These are phyloP conservation scores for Cheiracanthium punctorium DNA, from an alignment of 2,888 invertebrate genomes.

Conservation along the genomic window DNA sequence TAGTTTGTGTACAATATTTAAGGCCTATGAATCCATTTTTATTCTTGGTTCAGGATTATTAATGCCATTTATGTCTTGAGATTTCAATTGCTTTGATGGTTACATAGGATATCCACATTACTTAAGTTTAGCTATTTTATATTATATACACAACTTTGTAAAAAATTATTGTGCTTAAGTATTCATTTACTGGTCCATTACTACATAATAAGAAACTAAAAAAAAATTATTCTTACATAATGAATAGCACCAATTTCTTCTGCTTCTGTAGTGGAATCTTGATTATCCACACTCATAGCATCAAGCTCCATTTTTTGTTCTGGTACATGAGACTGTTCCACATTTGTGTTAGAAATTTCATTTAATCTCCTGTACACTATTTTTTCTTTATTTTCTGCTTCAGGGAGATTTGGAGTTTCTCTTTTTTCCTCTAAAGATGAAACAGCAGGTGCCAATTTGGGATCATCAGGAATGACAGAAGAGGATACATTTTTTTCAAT, in stretches of 20 bases:
- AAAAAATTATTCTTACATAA: conserved; percentile 30
- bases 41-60: no score
- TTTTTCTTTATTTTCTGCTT: neutral
- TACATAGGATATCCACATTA: no score
- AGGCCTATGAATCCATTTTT: no score
- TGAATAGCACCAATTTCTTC: conserved; percentile 36
- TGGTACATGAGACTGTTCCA: neutral
- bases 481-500: neutral
- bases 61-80: no score
- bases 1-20: no score
- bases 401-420: neutral
- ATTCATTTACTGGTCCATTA: no score
- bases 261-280: neutral
- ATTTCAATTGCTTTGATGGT: no score
- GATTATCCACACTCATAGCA: neutral
- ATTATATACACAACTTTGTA: no score
- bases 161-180: no score
- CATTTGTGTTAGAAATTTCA: neutral
- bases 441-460: no score
- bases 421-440: neutral
- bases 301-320: neutral
- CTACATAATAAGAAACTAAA: no score
- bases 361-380: neutral
- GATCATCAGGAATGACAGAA: neutral
- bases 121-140: no score